These are phyloP conservation scores for Tichodroma muraria DNA, from an alignment of 2,113 vertebrate species.

Conservation along the genomic window DNA sequence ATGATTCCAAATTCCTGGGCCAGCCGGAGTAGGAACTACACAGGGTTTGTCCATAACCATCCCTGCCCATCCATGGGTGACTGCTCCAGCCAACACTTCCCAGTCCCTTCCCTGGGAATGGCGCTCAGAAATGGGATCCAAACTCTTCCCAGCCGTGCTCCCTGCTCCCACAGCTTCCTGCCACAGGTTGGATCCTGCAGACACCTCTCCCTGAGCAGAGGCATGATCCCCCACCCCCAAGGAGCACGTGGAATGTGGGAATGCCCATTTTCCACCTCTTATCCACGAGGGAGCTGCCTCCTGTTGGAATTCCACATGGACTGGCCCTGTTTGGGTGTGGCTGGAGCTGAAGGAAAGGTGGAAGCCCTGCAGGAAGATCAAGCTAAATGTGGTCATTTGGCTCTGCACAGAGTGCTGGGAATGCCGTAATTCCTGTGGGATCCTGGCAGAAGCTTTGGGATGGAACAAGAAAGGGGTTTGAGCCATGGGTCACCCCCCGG, in stretches of 20 bases:
- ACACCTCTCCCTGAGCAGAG: neutral
- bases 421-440: fast-evolving
- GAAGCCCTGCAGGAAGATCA: neutral
- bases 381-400: neutral
- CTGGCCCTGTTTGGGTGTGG: neutral
- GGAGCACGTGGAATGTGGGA: neutral
- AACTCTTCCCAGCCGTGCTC: neutral
- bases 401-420: fast-evolving
- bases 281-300: neutral
- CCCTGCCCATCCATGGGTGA: neutral
- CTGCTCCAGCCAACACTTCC: neutral
- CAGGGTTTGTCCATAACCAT: neutral
- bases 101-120: neutral
- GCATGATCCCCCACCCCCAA: neutral
- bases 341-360: neutral
- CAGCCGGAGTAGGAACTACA: neutral
- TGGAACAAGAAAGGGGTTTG: neutral
- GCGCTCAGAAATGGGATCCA: neutral
- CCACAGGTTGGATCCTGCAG: neutral
- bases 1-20: neutral
- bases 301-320: neutral
- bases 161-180: neutral
- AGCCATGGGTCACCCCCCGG: neutral
- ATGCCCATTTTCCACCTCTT: fast-evolving
- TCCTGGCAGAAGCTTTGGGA: neutral